A percentile compares a stretch with the other conserved stretches of the same genome.
These are phyloP conservation scores for Chymomyza fuscimana DNA, from an alignment of 2,888 invertebrate genomes.

Conservation along the genomic window DNA sequence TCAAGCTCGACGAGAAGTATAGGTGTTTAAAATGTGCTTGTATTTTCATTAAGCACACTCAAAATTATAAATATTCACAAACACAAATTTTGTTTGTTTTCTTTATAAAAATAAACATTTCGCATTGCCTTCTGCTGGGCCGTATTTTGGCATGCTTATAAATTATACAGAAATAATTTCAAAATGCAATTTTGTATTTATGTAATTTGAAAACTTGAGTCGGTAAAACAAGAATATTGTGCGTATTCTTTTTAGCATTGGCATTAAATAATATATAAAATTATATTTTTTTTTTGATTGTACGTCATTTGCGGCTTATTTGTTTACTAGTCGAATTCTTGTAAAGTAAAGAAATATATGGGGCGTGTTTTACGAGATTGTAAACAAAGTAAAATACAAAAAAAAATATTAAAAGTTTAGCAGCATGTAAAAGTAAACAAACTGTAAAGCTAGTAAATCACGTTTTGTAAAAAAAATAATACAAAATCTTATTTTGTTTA, in stretches of 20 bases:
- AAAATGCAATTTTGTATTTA: conserved; percentile 4
- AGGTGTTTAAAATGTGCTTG: conserved; percentile 1
- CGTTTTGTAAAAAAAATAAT: too few species aligned
- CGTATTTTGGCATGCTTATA: conserved; percentile 15
- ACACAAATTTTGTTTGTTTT: conserved; percentile 22
- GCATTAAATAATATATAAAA: not conserved
- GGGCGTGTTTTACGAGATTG: conserved; percentile 18
- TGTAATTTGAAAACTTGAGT: not conserved
- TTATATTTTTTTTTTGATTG: not conserved
- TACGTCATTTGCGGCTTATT: not conserved
- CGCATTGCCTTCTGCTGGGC: conserved; percentile 40
- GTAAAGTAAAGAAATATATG: conserved; percentile 15
- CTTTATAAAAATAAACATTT: conserved; percentile 49
- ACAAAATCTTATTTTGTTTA: too few species aligned
- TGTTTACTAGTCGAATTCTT: not conserved
- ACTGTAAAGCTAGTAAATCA: too few species aligned
- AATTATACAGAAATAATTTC: not conserved
- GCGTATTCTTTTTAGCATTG: conserved; percentile 27
- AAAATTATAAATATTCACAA: conserved; percentile 45
- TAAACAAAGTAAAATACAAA: conserved; percentile 28
- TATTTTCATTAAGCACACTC: not conserved
- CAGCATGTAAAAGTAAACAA: too few species aligned
- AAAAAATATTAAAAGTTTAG: too few species aligned
- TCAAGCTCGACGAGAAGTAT: not conserved
- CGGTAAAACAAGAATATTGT: conserved; percentile 16